A percentile compares a stretch with the other conserved stretches of the same genome.
phyloP scores from a whole-genome alignment of 35 echinoderm and acorn worm species.

The Lytechinus pictus region DNA sequence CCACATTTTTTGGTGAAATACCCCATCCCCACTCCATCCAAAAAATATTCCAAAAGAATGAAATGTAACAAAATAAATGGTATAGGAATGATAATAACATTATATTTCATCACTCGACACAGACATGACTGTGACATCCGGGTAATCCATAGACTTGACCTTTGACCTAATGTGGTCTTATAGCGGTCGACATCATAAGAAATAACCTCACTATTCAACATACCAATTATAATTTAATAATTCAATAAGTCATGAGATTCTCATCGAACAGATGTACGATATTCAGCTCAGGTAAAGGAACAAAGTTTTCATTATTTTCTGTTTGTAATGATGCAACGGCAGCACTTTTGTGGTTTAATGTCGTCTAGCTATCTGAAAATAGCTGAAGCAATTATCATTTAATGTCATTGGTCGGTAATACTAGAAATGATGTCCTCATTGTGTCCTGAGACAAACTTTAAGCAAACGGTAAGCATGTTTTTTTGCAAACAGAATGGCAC shows the following conservation, averaged over 20 bases:
- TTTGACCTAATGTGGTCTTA: not conserved
- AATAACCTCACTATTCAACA: not conserved
- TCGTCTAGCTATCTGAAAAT: too few relatives aligned
- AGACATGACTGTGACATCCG: not conserved
- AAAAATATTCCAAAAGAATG: not conserved
- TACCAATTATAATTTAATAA: not conserved
- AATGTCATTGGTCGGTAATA: too few relatives aligned
- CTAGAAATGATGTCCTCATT: too few relatives aligned
- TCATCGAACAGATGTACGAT: not conserved
- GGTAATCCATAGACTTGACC: not conserved
- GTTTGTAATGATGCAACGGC: too few relatives aligned
- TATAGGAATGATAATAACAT: not conserved
- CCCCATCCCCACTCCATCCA: not conserved
- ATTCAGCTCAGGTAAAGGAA: not conserved
- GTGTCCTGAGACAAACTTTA: too few relatives aligned
- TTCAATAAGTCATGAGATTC: not conserved
- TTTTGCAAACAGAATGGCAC: too few relatives aligned
- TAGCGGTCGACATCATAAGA: not conserved
- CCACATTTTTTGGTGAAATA: too few relatives aligned
- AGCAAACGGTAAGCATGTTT: too few relatives aligned
- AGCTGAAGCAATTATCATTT: too few relatives aligned
- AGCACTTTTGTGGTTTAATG: too few relatives aligned
- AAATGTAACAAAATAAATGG: not conserved
- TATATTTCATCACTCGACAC: not conserved
- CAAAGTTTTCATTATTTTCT: not conserved